Evolutionary conservation across 1,140 invertebrate genomes (phyloP).

Genomic region (Samia ricini): DNA sequence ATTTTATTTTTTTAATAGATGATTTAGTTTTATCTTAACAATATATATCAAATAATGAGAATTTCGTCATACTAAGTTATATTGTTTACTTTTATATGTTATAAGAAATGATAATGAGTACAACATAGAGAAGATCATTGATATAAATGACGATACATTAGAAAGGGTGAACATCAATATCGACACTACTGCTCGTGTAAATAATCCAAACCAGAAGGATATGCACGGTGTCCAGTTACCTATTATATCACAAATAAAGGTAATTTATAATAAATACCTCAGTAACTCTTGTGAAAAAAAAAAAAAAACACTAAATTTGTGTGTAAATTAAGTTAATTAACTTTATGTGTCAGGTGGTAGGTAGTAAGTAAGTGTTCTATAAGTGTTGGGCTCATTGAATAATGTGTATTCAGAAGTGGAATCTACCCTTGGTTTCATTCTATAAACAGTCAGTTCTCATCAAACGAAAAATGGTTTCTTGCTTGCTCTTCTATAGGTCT

Average conservation of each 20-base stretch:
- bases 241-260: slow-evolving; percentile 50
- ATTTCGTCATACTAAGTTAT: neutral
- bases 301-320: neutral
- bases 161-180: slow-evolving; percentile 53
- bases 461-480: too few relatives aligned
- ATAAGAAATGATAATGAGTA: slow-evolving; percentile 44
- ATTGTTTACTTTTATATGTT: slow-evolving; percentile 2
- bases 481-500: too few relatives aligned
- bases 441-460: too few relatives aligned
- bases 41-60: too few relatives aligned
- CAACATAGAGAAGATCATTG: slow-evolving; percentile 46
- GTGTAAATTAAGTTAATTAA: too few relatives aligned
- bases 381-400: too few relatives aligned
- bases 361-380: too few relatives aligned
- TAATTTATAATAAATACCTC: slow-evolving; percentile 12
- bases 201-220: slow-evolving; percentile 20
- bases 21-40: neutral
- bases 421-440: too few relatives aligned
- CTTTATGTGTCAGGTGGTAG: too few relatives aligned
- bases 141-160: slow-evolving; percentile 46
- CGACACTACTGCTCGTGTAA: slow-evolving; percentile 32
- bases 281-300: too few relatives aligned
- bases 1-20: neutral
- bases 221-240: slow-evolving; percentile 16
- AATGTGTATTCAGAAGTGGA: too few relatives aligned